A percentile compares a stretch with the other conserved stretches of the same genome.
phyloP scores from a whole-genome alignment of 2,797 vertebrate genomes.

The Catharus ustulatus region DNA sequence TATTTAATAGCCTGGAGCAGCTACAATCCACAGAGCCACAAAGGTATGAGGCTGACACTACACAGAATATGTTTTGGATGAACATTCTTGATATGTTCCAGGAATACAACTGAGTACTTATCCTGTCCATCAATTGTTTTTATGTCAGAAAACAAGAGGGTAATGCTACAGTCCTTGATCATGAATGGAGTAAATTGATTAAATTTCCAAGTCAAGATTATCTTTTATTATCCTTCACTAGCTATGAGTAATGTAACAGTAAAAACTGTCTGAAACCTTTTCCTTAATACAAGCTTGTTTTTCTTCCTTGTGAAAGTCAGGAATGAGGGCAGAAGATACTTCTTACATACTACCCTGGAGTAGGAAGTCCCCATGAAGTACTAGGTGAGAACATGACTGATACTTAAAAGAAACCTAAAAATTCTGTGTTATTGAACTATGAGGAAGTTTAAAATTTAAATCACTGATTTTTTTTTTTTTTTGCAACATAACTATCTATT shows the following conservation, averaged over 20 bases:
- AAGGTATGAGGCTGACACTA: not conserved
- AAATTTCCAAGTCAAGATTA: not conserved
- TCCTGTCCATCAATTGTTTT: not conserved
- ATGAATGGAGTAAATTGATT: not conserved
- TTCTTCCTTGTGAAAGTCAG: not conserved
- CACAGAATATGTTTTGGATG: not conserved
- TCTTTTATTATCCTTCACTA: not conserved
- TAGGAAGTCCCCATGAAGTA: not conserved
- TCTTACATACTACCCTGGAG: not conserved
- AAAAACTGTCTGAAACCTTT: not conserved
- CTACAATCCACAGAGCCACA: not conserved
- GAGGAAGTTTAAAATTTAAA: not conserved
- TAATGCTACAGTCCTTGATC: not conserved
- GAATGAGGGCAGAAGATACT: not conserved
- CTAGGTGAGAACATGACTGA: not conserved
- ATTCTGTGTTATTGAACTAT: not conserved
- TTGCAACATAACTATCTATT: not conserved
- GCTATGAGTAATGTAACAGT: not conserved
- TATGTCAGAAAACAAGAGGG: not conserved
- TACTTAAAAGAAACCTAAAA: not conserved
- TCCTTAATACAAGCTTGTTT: not conserved
- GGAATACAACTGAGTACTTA: slow-evolving; percentile 3
- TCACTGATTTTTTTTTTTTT: not conserved
- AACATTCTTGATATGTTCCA: not conserved
- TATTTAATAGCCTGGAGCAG: slow-evolving; percentile 13